Percentiles rank a stretch among this genome's conserved stretches.
Evolutionary conservation across 2,797 vertebrate genomes (phyloP).

Genomic region (Pantherophis vulpinus): DNA sequence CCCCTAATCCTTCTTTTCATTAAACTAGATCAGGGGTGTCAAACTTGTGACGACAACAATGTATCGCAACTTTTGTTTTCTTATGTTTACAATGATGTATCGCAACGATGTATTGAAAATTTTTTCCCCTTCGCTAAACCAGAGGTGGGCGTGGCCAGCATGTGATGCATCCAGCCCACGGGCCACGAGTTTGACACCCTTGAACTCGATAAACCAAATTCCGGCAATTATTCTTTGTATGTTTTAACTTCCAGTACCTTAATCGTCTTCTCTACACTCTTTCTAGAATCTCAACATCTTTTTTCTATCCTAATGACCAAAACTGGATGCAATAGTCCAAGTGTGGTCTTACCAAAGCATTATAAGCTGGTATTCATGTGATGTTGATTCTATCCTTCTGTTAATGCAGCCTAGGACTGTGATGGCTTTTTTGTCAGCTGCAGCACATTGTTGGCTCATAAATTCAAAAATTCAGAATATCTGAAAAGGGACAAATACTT

Average conservation of each 20-base stretch:
- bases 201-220: background rate
- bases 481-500: background rate
- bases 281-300: background rate
- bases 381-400: background rate
- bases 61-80: no score
- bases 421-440: background rate
- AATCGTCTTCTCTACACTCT: background rate
- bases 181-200: no score
- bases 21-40: background rate
- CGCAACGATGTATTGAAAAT: no score
- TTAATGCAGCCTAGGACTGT: background rate
- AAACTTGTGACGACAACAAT: no score
- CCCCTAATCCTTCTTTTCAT: background rate
- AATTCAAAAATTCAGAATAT: background rate
- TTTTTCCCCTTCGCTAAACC: no score
- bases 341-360: background rate
- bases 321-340: background rate
- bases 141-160: no score
- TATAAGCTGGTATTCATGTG: background rate
- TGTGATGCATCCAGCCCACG: rapidly evolving
- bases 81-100: no score
- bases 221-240: background rate
- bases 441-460: background rate
- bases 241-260: background rate
- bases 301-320: background rate